A percentile compares a stretch with the other conserved stretches of the same genome.
Conservation (phyloP, 2,113 vertebrate genomes). For the Tringa solitaria region DNA sequence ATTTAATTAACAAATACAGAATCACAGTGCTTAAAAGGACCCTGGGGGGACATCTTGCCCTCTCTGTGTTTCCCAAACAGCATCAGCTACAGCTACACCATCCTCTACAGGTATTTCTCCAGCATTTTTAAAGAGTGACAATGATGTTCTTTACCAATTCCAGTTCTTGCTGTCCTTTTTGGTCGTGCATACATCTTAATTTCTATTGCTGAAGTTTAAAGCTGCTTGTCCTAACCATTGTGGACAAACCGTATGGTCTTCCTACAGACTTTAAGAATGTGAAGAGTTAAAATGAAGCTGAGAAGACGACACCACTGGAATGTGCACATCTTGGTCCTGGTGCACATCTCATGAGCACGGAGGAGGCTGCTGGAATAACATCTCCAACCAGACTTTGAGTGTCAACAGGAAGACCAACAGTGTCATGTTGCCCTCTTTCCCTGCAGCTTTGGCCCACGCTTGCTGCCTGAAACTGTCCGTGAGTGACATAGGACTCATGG, state of each 20-base stretch:
- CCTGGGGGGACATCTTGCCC: neutral
- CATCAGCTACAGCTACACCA: neutral
- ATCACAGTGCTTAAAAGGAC: neutral
- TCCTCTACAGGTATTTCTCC: neutral
- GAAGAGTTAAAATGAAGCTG: neutral
- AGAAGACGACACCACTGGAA: accelerated
- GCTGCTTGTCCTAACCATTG: neutral
- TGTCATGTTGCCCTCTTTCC: neutral
- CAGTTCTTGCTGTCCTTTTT: neutral
- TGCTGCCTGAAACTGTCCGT: neutral
- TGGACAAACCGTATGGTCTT: neutral
- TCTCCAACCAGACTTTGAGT: neutral
- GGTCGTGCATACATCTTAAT: neutral
- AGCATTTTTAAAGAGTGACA: neutral
- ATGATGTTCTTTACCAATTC: neutral
- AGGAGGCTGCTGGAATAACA: neutral
- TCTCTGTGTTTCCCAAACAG: neutral
- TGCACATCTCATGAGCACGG: accelerated
- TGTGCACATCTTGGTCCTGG: neutral
- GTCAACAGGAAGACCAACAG: neutral
- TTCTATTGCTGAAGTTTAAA: neutral
- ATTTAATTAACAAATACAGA: slow-evolving; percentile 24
- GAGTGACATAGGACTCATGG: neutral
- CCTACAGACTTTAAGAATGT: neutral
- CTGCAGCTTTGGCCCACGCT: neutral